These are phyloP conservation scores for Drosophila willistoni DNA, from an alignment of 1,140 invertebrate species.

Conservation along the genomic window DNA sequence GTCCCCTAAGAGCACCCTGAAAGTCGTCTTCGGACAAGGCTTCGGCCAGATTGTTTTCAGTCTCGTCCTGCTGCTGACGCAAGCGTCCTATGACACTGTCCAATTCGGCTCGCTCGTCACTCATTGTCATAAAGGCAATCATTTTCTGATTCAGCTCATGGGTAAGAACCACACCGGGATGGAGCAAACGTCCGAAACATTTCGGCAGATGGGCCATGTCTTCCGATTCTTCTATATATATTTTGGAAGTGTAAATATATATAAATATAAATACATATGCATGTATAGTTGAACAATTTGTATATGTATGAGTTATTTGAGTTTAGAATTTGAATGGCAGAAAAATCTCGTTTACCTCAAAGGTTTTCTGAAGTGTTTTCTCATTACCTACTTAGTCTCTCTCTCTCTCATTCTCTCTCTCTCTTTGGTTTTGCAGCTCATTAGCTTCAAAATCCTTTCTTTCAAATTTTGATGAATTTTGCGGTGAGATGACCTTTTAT, in stretches of 20 bases:
- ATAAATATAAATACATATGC: background rate
- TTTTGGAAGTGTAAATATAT: background rate
- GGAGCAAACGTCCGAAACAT: constrained; percentile 45
- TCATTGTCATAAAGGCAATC: constrained; percentile 36
- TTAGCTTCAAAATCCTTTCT: constrained; percentile 5
- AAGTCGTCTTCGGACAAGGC: constrained; percentile 58
- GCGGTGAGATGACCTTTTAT: constrained; percentile 7
- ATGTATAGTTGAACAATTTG: background rate
- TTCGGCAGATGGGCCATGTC: constrained; percentile 30
- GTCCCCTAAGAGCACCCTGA: constrained; percentile 33
- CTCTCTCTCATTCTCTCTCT: no score
- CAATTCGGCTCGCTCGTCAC: constrained; percentile 30
- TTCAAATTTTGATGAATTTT: background rate
- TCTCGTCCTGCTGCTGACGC: constrained; percentile 45
- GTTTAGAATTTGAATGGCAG: background rate
- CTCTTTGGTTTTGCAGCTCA: background rate
- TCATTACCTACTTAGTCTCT: constrained; percentile 14
- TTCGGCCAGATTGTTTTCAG: constrained; percentile 55
- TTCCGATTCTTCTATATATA: background rate
- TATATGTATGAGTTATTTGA: background rate
- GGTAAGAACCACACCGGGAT: constrained; percentile 47
- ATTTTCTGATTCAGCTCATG: constrained; percentile 56
- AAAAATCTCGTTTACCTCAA: background rate
- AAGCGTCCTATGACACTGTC: constrained; percentile 37
- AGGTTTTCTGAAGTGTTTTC: constrained; percentile 6